Base-by-base conservation (phyloP, 2,113 vertebrate species). In the Strix uralensis region DNA sequence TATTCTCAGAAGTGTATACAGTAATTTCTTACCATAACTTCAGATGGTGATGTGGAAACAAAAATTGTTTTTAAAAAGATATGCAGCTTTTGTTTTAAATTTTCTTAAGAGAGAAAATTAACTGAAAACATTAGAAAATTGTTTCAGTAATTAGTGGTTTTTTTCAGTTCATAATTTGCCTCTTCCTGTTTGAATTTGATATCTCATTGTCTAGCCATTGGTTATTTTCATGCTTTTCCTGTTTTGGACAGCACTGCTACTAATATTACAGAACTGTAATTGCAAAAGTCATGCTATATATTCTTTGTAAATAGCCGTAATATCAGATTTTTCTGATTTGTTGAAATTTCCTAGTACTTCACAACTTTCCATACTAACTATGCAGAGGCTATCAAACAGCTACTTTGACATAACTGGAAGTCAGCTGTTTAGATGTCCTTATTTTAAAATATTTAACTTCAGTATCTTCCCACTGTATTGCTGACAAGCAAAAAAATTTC, bases 81-180 rank as follows among this genome's bases (percentile, higher is more conserved):
- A 71, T 13, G 10, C 32, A 15, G 9, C 32, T 36, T 82, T 86
- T 19, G 57, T 69, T 73, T 84, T 15, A 70, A 34, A 18, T 47
- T 57, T 73, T 73, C 11, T 0, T 32, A 54, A 46, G 32, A 54
- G 8, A 80, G 9, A 80, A 75, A 58, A 80, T 17, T 3, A 75
- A 59, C 40, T 9, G 0, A 69, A 84, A 46, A 34, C 3, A 38
- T 62, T 23, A 22, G 17, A 52, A 81, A 52, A 29, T 5, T 2
- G 1, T 40, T 91, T 59, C 10, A 61, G 49, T 23, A 61, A 23
- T 70, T 38, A 38, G 1, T 5, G 6, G 0, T 1, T 49, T 81
- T 79, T 54, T 79, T n/a, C 17, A 52, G 3, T 47, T 81, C n/a
- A 23, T 52, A 1, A 72, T 54, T 91, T 74, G 20, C 25, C 15